phyloP scores from a whole-genome alignment of 2,113 vertebrate genomes.

The Syngnathus typhle region DNA sequence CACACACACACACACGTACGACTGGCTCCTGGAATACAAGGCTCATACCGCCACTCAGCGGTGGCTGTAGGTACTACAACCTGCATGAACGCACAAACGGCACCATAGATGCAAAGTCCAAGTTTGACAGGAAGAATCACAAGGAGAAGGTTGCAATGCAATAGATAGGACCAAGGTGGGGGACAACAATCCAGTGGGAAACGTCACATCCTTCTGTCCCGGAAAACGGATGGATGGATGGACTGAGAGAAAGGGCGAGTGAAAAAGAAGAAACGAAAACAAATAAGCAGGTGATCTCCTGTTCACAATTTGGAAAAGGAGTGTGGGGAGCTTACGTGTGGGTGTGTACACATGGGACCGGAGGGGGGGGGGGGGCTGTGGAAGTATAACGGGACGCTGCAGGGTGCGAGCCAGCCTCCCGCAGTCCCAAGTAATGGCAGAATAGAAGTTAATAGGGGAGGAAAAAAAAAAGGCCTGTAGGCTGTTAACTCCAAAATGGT shows the following conservation, averaged over 20 bases:
- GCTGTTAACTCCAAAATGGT: conserved; percentile 77
- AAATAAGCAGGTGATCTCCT: conserved; percentile 30
- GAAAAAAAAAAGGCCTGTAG: conserved; percentile 73
- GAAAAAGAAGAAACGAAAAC: neutral
- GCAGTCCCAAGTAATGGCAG: conserved; percentile 72
- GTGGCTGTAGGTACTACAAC: conserved; percentile 21
- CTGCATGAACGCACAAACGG: neutral
- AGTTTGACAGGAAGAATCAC: neutral
- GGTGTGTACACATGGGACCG: neutral
- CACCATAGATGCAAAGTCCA: neutral
- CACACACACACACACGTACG: neutral
- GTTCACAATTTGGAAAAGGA: conserved; percentile 26
- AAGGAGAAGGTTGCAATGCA: neutral
- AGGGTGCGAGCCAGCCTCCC: conserved; percentile 60
- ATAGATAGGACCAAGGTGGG: too few species aligned
- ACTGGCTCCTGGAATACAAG: conserved; percentile 26
- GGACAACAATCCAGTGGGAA: too few species aligned
- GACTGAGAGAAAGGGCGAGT: neutral
- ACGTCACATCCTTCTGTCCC: too few species aligned
- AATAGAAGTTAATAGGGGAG: conserved; percentile 78
- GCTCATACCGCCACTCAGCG: conserved; percentile 62
- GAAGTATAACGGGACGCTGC: conserved; percentile 33
- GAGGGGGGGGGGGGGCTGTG: conserved; percentile 18
- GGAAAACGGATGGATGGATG: neutral
- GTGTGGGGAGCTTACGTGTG: neutral